phyloP scores from a whole-genome alignment of 2,797 vertebrate genomes.

The Crenuchus spilurus region DNA sequence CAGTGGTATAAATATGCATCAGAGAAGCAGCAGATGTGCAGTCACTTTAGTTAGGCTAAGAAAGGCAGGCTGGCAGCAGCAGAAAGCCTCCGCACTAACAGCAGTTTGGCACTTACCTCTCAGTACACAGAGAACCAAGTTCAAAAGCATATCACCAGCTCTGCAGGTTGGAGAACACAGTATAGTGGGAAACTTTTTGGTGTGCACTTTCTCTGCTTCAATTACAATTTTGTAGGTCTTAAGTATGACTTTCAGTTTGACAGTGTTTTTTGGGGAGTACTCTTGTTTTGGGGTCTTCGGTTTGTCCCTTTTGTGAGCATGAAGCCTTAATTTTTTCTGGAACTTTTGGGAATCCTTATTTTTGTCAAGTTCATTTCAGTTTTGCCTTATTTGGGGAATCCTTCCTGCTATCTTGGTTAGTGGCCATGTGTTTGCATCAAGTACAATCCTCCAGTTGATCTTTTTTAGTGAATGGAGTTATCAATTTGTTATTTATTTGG shows the following conservation, averaged over 20 bases:
- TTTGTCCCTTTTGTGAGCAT: not conserved
- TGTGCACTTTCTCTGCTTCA: conserved; percentile 17
- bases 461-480: not conserved
- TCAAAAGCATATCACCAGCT: conserved; percentile 41
- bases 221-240: not conserved
- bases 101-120: conserved; percentile 28
- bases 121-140: conserved; percentile 13
- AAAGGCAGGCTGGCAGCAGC: conserved; percentile 19
- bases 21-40: conserved; percentile 8
- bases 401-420: no score
- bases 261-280: no score
- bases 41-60: conserved; percentile 38
- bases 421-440: not conserved
- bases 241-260: no score
- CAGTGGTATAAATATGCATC: conserved; percentile 48
- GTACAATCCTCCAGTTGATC: not conserved
- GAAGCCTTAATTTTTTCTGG: no score
- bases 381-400: no score
- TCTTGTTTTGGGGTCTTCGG: not conserved
- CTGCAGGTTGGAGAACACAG: conserved; percentile 33
- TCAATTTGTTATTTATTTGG: no score
- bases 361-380: no score
- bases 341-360: no score
- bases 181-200: conserved; percentile 26
- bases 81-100: conserved; percentile 13